Base-by-base conservation (phyloP, 2,888 invertebrate genomes). In the Machimus atricapillus region DNA sequence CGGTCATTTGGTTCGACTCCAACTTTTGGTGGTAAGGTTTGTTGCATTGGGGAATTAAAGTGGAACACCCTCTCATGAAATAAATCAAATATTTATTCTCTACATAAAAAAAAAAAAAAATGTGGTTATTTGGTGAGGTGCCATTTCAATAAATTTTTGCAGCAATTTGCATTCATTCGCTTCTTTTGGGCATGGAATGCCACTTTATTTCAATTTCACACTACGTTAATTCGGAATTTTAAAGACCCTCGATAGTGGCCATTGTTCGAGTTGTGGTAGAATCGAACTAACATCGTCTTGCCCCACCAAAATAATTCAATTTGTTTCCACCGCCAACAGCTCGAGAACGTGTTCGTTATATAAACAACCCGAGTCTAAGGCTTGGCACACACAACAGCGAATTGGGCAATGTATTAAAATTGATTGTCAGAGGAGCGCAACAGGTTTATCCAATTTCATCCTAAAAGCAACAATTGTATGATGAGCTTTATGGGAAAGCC, bases 371-470 rank as follows among this genome's bases (percentile, higher is more conserved):
- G 12, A 27, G 66, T 66, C 9, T 19, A 27, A 23, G 2, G 58
- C 58, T 58, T 23, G 6, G n/a, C 9, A 46, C 23, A 23, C 66
- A 66, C 27, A 66, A 27, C 66, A 12, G 66, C 23, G n/a, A 52
- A 52, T 19, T 46, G 66, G 66, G 23, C 66, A 66, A n/a, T 66
- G 66, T 66, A 66, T 66, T 19, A 66, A 66, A 66, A 19, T 66
- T 66, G 66, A 66, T 66, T 66, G 27, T 23, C 27, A 66, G 66
- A 66, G 66, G 12, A 66, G 52, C 46, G 79, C 79, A 79, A 79
- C 79, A 79, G 52, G 52, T 79, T 79, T 46, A 79, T 52, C 52
- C 79, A 79, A 23, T 79, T 79, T 79, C 52, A 79, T 79, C 79
- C 52, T 31, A 52, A 66, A 27, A 79, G 79, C 79, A 34, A 52